Evolutionary conservation across 2,113 vertebrate genomes (phyloP).

Genomic region (Saguinus imperator): DNA sequence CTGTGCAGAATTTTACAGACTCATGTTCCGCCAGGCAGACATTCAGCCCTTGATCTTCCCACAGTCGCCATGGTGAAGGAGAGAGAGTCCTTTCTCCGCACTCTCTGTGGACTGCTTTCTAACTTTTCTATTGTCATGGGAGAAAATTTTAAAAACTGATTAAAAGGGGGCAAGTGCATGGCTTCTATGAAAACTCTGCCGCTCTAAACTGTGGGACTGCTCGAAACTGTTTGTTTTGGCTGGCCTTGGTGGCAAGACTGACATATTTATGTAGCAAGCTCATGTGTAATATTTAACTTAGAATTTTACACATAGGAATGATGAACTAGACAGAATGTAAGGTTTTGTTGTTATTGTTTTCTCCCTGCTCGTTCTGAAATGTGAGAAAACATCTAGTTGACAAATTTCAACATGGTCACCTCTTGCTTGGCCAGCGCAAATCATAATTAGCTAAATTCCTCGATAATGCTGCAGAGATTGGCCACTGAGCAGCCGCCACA

Average conservation of each 20-base stretch:
- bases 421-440: conserved; percentile 80
- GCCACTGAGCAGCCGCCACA: conserved; percentile 73
- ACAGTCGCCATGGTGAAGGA: background rate
- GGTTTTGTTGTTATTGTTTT: conserved; percentile 49
- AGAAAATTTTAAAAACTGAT: conserved; percentile 59
- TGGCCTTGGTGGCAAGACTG: conserved; percentile 75
- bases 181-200: conserved; percentile 73
- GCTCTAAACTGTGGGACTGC: conserved; percentile 52
- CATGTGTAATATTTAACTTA: conserved; percentile 81
- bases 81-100: conserved; percentile 15
- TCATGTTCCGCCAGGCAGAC: background rate
- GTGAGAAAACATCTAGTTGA: conserved; percentile 76
- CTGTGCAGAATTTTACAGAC: background rate
- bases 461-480: conserved; percentile 78
- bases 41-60: background rate
- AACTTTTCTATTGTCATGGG: conserved; percentile 62
- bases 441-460: conserved; percentile 82
- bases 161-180: conserved; percentile 66
- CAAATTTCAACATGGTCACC: conserved; percentile 77
- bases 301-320: conserved; percentile 84
- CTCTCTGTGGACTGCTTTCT: background rate
- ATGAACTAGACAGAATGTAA: conserved; percentile 82
- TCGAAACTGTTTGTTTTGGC: conserved; percentile 82
- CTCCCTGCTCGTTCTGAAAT: conserved; percentile 73
- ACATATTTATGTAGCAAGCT: conserved; percentile 84